Base-by-base conservation (phyloP, 53 echinoderm and acorn worm species). In the Holothuria scabra region DNA sequence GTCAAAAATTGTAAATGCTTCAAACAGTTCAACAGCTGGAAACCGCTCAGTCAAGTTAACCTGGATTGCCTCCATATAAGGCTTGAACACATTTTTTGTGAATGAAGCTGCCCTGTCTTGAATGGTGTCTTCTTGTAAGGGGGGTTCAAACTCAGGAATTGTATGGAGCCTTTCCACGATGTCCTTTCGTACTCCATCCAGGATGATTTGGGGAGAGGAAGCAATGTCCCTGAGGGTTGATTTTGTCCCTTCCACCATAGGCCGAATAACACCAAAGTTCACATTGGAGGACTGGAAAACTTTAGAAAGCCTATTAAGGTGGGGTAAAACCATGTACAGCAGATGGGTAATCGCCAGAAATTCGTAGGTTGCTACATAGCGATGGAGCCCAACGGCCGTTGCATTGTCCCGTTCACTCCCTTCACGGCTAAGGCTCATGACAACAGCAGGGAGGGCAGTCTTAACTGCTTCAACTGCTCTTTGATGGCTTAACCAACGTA, bases 281-380 rank as follows among this genome's bases (percentile, higher is more conserved):
- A 67, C 67, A 31, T 67, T 67, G 67, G 67, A 7, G 0, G 67
- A 29, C 83, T 67, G 67, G 30, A 83, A 83, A 20, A 66, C 66
- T 25, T 64, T 32, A 11, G 83, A 83, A 0, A 83, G 65, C 65
- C 67, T 83, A 1, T 63, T 65, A n/a, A 55, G 41, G 46, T 83
- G 46, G 38, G 83, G 83, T 28, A 66, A 28, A 21, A 83, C 65
- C 20, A 64, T 52, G 29, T 28, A 83, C 28, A 83, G 12, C 83
- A 83, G 61, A 46, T 67, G 66, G 0, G 34, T 24, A 44, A 63
- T 35, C n/a, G n/a, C n/a, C n/a, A n/a, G n/a, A n/a, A n/a, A n/a
- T n/a, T n/a, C n/a, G n/a, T n/a, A n/a, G n/a, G n/a, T n/a, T n/a
- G n/a, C n/a, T n/a, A n/a, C n/a, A n/a, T n/a, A n/a, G n/a, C n/a